These are phyloP conservation scores for Lacerta viridis DNA, from an alignment of 2,797 vertebrate species.

Conservation along the genomic window DNA sequence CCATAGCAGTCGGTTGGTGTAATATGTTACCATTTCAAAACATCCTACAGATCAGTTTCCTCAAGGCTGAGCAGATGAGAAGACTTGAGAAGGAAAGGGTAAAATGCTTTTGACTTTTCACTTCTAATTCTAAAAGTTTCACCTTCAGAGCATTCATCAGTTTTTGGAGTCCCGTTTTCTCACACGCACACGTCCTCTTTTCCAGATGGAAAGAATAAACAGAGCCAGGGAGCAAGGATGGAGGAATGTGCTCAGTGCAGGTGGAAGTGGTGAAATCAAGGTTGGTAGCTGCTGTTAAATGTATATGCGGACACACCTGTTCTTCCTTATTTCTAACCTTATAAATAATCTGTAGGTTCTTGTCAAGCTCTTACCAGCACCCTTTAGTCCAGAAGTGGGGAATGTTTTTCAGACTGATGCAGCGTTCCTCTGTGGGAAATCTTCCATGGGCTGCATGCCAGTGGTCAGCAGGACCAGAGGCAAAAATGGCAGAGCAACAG, in stretches of 20 bases:
- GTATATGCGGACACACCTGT: conserved; percentile 23
- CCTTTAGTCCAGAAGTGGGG: too few species aligned
- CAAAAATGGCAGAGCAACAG: too few species aligned
- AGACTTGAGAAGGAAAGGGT: conserved; percentile 94
- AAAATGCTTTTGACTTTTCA: conserved; percentile 59
- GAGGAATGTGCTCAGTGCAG: conserved; percentile 92
- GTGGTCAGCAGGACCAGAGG: too few species aligned
- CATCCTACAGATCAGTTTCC: conserved; percentile 84
- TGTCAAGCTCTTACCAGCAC: not conserved
- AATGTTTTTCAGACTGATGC: too few species aligned
- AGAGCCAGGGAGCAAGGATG: conserved; percentile 97
- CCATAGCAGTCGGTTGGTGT: conserved; percentile 15
- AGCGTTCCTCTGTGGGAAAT: too few species aligned
- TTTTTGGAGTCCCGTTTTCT: conserved; percentile 65
- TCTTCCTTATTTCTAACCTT: conserved; percentile 15
- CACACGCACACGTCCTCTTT: conserved; percentile 66
- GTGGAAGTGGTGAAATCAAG: conserved; percentile 87
- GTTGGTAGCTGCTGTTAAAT: conserved; percentile 73
- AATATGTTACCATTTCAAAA: conserved; percentile 48
- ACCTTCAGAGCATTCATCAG: not conserved
- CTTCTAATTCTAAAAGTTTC: not conserved
- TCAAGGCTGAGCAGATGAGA: conserved; percentile 92
- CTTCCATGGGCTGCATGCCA: too few species aligned
- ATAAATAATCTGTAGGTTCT: conserved; percentile 35
- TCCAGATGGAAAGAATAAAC: conserved; percentile 92